These are phyloP conservation scores for Nowickia ferox DNA, from an alignment of 2,888 invertebrate genomes.

Conservation along the genomic window DNA sequence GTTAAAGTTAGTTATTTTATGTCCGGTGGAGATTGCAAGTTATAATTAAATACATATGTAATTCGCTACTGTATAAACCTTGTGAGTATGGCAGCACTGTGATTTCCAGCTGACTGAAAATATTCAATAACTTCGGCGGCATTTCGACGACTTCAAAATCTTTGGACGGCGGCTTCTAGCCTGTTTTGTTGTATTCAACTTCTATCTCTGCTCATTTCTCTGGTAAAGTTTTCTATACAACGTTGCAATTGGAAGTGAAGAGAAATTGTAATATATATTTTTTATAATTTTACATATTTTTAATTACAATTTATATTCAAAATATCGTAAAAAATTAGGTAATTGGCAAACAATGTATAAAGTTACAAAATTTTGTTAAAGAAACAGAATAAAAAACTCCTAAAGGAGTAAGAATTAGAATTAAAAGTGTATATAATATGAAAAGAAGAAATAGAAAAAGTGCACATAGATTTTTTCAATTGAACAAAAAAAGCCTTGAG, in stretches of 20 bases:
- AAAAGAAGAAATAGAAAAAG: constrained; percentile 44
- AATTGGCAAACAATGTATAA: constrained; percentile 32
- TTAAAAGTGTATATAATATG: neutral
- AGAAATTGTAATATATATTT: constrained; percentile 50
- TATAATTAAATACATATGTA: no score
- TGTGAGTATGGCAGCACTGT: neutral
- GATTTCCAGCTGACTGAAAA: neutral
- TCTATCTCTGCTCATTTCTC: constrained; percentile 46
- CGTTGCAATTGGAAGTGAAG: constrained; percentile 61
- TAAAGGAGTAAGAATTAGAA: neutral
- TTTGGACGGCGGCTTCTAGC: neutral
- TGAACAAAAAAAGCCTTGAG: constrained; percentile 65
- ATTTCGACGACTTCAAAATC: neutral
- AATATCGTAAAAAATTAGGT: constrained; percentile 54
- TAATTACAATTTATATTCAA: constrained; percentile 40
- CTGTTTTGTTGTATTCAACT: constrained; percentile 7
- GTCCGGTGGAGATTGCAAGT: no score
- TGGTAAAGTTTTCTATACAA: constrained; percentile 55
- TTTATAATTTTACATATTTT: constrained; percentile 40
- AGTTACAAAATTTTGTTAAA: constrained; percentile 21
- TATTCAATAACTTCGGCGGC: neutral
- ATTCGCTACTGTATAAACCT: no score
- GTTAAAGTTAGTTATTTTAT: no score
- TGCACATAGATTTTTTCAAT: constrained; percentile 66
- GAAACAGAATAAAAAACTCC: neutral